Percentiles rank a stretch among this genome's conserved stretches.
These are phyloP conservation scores for Alces alces DNA, from an alignment of 2,113 vertebrate genomes.

Conservation along the genomic window DNA sequence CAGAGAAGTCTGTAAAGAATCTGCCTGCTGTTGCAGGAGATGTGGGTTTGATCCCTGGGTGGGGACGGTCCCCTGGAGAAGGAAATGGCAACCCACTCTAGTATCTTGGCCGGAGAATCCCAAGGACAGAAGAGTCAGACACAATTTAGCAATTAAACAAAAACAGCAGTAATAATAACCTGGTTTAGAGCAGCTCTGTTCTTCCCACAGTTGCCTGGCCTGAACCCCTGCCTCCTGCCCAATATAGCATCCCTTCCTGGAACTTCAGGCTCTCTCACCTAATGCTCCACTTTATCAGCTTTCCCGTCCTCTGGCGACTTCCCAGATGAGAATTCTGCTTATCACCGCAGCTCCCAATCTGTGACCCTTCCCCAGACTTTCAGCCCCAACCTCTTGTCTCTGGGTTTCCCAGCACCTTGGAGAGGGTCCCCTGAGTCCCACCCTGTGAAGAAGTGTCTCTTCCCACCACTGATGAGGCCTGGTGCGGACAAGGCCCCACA, in stretches of 20 bases:
- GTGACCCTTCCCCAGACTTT: background rate
- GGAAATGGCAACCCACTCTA: background rate
- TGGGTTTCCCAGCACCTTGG: background rate
- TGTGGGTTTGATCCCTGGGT: background rate
- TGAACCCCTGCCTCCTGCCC: fast-evolving
- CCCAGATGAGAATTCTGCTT: background rate
- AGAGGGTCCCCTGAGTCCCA: background rate
- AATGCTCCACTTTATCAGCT: fast-evolving
- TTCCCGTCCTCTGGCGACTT: background rate
- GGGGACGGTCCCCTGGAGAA: background rate
- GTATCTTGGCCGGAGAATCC: background rate
- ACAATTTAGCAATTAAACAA: background rate
- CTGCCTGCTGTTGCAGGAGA: background rate
- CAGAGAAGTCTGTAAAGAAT: background rate
- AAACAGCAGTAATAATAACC: background rate
- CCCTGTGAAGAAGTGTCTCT: background rate
- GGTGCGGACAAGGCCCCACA: fast-evolving
- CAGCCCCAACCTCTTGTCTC: fast-evolving
- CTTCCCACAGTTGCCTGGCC: background rate
- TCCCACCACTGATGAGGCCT: background rate
- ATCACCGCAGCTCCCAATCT: background rate
- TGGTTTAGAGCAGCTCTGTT: background rate
- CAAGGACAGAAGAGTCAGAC: background rate
- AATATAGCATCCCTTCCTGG: background rate
- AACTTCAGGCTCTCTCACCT: background rate